A percentile compares a stretch with the other conserved stretches of the same genome.
phyloP scores from a whole-genome alignment of 2,113 vertebrate genomes.

The Lipophrys pholis region DNA sequence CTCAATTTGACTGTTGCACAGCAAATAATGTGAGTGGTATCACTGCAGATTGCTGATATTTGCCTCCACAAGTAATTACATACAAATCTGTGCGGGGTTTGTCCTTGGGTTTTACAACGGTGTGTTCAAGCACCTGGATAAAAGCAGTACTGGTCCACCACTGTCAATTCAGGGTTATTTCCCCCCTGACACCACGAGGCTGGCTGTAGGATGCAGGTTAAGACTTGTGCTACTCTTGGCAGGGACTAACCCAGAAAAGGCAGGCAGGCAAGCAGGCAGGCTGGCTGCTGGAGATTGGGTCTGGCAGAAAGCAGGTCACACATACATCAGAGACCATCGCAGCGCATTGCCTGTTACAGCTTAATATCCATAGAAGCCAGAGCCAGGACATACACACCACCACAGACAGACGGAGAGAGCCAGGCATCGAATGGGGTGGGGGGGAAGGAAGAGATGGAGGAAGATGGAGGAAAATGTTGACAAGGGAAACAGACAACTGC shows the following conservation, averaged over 20 bases:
- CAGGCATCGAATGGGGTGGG: background rate
- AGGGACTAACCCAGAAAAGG: constrained; percentile 76
- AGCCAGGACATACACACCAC: constrained; percentile 64
- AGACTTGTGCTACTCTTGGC: constrained; percentile 61
- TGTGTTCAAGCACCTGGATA: constrained; percentile 32
- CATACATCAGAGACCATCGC: constrained; percentile 76
- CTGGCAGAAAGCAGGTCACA: constrained; percentile 80
- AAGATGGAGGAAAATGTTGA: constrained; percentile 39
- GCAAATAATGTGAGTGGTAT: constrained; percentile 15
- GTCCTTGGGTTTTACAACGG: constrained; percentile 15
- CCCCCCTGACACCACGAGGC: constrained; percentile 18
- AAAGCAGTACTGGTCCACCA: constrained; percentile 36
- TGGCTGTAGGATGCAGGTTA: constrained; percentile 55
- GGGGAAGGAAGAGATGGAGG: background rate
- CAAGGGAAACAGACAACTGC: constrained; percentile 19
- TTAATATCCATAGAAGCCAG: constrained; percentile 70
- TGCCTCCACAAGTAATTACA: constrained; percentile 5
- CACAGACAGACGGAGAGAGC: constrained; percentile 39
- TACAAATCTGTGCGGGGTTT: constrained; percentile 23
- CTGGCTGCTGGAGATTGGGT: constrained; percentile 69
- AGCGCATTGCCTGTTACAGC: constrained; percentile 66
- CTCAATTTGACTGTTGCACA: constrained; percentile 14
- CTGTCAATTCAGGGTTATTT: constrained; percentile 35
- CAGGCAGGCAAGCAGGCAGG: constrained; percentile 32
- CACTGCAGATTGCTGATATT: background rate